phyloP scores from a whole-genome alignment of 2,888 invertebrate species.

The Leptura quadrifasciata region DNA sequence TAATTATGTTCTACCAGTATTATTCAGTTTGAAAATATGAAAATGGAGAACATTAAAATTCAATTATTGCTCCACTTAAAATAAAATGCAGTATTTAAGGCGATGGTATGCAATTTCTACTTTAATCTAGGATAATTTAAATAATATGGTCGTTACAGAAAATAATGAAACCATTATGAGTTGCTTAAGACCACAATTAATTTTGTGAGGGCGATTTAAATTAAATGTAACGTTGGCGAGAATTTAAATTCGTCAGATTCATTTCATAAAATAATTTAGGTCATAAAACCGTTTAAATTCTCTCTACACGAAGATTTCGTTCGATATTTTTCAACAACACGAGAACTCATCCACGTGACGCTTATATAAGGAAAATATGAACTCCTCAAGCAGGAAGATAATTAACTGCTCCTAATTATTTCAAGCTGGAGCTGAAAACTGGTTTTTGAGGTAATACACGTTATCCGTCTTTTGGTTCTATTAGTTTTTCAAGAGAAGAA shows the following conservation, averaged over 20 bases:
- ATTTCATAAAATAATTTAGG: constrained; percentile 15
- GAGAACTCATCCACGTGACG: constrained; percentile 9
- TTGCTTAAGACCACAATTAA: constrained; percentile 10
- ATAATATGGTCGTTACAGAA: constrained; percentile 6
- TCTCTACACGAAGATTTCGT: constrained; percentile 1
- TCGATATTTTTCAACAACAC: background rate
- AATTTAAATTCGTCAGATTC: background rate
- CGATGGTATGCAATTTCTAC: constrained; percentile 1
- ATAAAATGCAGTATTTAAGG: background rate
- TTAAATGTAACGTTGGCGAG: constrained; percentile 18
- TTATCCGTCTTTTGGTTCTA: constrained; percentile 25
- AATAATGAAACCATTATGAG: constrained; percentile 8
- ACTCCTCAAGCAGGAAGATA: constrained; percentile 21
- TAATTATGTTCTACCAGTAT: background rate
- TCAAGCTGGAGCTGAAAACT: constrained; percentile 8
- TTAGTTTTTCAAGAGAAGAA: constrained; percentile 23
- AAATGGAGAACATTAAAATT: background rate
- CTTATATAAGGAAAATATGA: constrained; percentile 22
- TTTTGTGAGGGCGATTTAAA: constrained; percentile 12
- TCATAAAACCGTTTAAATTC: constrained; percentile 12
- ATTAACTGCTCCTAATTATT: constrained; percentile 32
- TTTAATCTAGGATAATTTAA: constrained; percentile 10
- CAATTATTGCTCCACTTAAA: background rate
- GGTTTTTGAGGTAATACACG: constrained; percentile 21
- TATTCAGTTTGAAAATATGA: background rate